Base-by-base conservation (phyloP, 2,797 vertebrate genomes). In the Enteromius paludinosus region DNA sequence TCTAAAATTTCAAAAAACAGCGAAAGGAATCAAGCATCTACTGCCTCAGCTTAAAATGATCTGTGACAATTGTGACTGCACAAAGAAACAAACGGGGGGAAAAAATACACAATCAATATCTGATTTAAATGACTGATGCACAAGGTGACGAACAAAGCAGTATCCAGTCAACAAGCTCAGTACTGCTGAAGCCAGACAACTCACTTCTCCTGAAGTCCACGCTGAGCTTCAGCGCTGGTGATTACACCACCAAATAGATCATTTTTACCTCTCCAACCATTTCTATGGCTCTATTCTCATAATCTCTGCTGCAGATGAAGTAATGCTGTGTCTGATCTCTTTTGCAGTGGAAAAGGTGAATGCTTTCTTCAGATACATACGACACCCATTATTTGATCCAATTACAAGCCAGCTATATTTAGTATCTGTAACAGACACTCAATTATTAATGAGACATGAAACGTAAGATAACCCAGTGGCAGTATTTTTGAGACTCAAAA, bases 381-480 rank as follows among this genome's bases (percentile, higher is more conserved):
- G 59, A 64, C 59, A 73, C 47, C 45, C 35, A 69, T 79, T 82
- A 70, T 78, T 87, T 81, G 80, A 78, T 82, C 74, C 65, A 47
- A 82, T 87, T 85, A 87, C 68, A 76, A 78, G 79, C 56, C 35
- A 41, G 38, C 49, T 88, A 87, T 81, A 79, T 83, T 85, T 85
- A 85, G 79, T 43, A 73, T 83, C 74, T 81, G 61, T 74, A 76
- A 84, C 77, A 85, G 52, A 79, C 69, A 64, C 61, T 85, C 68
- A 81, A 80, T 86, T 83, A 86, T 82, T 89, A 87, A 88, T 86
- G 86, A 83, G 61, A 88, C 80, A 78, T 59, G 81, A 72, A 83
- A 86, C 69, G 43, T 72, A 66, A 83, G 80, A 86, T 78, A 87
- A 78, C 83, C 83, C 84, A 76, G 38, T 81, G 70, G 73, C 77